Evolutionary conservation across 2,888 invertebrate genomes (phyloP).

Genomic region (Aspidiotus rigidus): DNA sequence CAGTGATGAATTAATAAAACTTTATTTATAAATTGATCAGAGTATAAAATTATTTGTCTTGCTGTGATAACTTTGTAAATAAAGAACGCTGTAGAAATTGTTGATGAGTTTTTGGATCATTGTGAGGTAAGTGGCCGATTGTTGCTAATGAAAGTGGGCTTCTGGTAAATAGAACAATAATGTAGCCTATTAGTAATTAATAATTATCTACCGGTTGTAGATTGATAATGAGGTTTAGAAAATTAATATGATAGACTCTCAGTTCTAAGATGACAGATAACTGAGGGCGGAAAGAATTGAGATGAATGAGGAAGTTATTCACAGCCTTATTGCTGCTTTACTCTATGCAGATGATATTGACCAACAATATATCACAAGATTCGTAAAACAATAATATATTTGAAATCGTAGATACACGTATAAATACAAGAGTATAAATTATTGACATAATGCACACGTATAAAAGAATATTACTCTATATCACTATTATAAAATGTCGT

Average conservation of each 20-base stretch:
- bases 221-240: no score
- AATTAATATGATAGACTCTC: no score
- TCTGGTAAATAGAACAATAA: no score
- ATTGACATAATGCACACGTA: slow-evolving; percentile 30
- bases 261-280: neutral
- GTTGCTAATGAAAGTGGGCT: no score
- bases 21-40: slow-evolving; percentile 64
- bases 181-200: no score
- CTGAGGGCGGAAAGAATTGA: neutral
- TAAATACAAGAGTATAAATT: slow-evolving; percentile 27
- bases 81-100: no score
- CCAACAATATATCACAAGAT: neutral
- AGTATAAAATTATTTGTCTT: neutral
- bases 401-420: neutral
- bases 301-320: neutral
- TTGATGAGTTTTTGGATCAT: no score
- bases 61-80: slow-evolving; percentile 7
- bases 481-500: slow-evolving; percentile 24
- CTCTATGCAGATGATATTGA: neutral
- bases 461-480: slow-evolving; percentile 23
- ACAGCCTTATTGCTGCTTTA: neutral
- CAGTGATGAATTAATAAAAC: slow-evolving; percentile 91
- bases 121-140: no score
- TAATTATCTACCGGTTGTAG: no score
- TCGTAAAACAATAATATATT: slow-evolving; percentile 2